phyloP scores from a whole-genome alignment of 2,888 invertebrate genomes.

The Frankliniella fusca region DNA sequence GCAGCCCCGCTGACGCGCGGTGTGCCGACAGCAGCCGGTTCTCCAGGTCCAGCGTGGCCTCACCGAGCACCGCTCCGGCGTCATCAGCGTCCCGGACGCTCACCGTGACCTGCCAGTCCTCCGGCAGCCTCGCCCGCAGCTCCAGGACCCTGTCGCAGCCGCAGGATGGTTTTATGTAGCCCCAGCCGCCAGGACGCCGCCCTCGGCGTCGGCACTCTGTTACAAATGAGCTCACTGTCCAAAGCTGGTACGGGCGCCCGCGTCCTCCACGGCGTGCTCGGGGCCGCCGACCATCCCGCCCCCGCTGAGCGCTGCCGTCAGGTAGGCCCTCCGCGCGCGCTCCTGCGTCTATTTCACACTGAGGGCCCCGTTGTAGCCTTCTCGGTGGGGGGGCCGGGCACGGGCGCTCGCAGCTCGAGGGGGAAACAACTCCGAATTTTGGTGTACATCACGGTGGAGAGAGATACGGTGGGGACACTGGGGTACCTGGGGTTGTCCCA shows the following conservation, averaged over 20 bases:
- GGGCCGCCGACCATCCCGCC: not conserved
- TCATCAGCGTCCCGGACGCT: not conserved
- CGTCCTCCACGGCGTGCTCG: constrained; percentile 1
- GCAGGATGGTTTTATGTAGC: too few relatives aligned
- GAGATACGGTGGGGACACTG: too few relatives aligned
- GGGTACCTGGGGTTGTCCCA: too few relatives aligned
- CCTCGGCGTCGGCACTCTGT: too few relatives aligned
- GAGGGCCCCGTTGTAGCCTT: too few relatives aligned
- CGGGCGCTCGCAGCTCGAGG: too few relatives aligned
- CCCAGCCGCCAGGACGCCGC: too few relatives aligned
- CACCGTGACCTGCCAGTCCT: not conserved
- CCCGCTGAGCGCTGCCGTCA: not conserved
- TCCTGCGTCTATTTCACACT: too few relatives aligned
- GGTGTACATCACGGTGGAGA: too few relatives aligned
- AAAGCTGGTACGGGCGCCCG: not conserved
- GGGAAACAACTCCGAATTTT: too few relatives aligned
- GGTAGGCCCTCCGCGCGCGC: not conserved
- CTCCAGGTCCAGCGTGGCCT: not conserved
- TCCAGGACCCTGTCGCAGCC: not conserved
- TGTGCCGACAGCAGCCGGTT: not conserved
- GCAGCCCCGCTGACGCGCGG: not conserved
- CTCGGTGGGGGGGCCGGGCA: too few relatives aligned
- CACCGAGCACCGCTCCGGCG: not conserved
- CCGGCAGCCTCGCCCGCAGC: not conserved
- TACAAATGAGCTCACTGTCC: not conserved